Percentiles rank a stretch among this genome's conserved stretches.
These are phyloP conservation scores for Steromphala cineraria DNA, from an alignment of 2,888 invertebrate genomes.

Conservation along the genomic window DNA sequence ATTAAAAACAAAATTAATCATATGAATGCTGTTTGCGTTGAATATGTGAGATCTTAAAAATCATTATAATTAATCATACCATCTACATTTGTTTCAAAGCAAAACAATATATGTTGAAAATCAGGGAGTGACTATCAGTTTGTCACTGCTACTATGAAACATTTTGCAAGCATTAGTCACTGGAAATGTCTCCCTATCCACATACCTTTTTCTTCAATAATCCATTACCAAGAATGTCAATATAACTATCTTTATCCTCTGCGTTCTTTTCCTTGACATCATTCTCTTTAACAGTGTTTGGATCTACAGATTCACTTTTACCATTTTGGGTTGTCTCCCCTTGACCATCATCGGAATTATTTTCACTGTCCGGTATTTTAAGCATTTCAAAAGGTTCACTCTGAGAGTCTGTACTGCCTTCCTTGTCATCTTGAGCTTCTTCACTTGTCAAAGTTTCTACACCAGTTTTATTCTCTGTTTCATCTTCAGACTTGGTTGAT, in stretches of 20 bases:
- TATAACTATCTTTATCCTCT: slow-evolving; percentile 78
- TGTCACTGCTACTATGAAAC: no score
- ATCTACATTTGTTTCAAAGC: no score
- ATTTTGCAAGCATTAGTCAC: no score
- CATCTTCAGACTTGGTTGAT: neutral
- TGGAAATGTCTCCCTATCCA: no score
- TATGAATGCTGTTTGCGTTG: no score
- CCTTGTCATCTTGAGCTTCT: slow-evolving; percentile 6
- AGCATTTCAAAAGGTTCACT: slow-evolving; percentile 3
- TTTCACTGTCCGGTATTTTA: neutral
- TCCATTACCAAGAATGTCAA: slow-evolving; percentile 88
- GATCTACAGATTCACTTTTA: slow-evolving; percentile 3
- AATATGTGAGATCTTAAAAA: no score
- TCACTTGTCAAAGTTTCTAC: neutral
- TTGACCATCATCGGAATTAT: neutral
- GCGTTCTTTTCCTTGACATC: slow-evolving; percentile 61
- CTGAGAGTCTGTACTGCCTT: slow-evolving; percentile 8
- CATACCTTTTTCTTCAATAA: slow-evolving; percentile 80
- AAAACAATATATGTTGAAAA: no score
- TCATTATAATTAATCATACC: no score
- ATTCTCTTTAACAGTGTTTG: slow-evolving; percentile 26
- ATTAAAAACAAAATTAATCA: no score
- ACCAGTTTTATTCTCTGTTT: neutral
- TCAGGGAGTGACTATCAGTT: no score
- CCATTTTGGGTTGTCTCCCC: slow-evolving; percentile 26